Base-by-base conservation (phyloP, 2,888 invertebrate species). In the Lymantria dispar region DNA sequence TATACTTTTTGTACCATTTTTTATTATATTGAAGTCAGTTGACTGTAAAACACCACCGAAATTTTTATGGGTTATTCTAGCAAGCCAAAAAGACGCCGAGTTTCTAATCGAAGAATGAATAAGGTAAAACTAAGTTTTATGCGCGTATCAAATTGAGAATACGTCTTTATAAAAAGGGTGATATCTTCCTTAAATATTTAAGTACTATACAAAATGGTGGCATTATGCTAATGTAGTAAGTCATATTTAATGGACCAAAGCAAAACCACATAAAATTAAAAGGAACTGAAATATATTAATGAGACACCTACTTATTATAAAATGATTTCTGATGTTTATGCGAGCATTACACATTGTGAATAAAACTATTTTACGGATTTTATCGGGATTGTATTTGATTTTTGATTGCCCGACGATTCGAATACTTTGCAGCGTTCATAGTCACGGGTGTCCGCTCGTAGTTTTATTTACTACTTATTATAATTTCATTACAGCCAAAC, bases 1-100 rank as follows among this genome's bases (percentile, higher is more conserved):
- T 72, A 50, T 64, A 63, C 62, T 71, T 72, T 74, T 71, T 74
- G 50, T 53, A 45, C 44, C 43, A 44, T 59, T 59, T 58, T 54
- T 61, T 62, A 60, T 52, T 60, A 53, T 56, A 37, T 45, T 44
- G 22, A 42, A 53, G 42, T 48, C 9, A 38, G 14, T 37, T 41
- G 40, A 31, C 36, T 11, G 40, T 48, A 38, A 41, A 48, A 53
- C 33, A 11, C 39, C 37, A 13, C 31, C 39, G 46, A 15, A n/a
- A 46, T 44, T 54, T 45, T 52, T 52, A 13, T 47, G 40, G 40
- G 37, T 48, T 47, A 45, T 46, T 48, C 45, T 0, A 11, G 15
- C 30, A 7, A 30, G 33, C 9, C 12, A 41, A 48, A 43, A 43
- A 37, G 30, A 43, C 7, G 38, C 22, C 13, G 3, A 36, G 36